These are phyloP conservation scores for Oreochromis aureus DNA, from an alignment of 2,113 vertebrate genomes.

Conservation along the genomic window DNA sequence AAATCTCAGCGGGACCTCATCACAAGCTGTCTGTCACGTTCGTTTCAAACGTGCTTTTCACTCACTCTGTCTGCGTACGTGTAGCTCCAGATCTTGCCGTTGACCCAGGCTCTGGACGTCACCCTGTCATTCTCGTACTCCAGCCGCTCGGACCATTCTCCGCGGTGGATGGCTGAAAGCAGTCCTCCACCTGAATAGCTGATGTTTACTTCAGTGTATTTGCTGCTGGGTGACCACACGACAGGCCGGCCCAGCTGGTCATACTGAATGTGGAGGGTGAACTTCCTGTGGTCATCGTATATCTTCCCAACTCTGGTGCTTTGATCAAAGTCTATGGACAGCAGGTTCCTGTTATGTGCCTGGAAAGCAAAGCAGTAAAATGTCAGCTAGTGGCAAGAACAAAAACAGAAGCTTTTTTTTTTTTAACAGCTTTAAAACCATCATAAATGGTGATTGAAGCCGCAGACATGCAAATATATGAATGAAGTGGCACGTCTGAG, in stretches of 20 bases:
- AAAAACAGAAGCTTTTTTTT: neutral
- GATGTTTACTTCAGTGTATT: conserved; percentile 96
- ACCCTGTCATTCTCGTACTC: conserved; percentile 94
- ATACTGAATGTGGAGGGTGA: conserved; percentile 93
- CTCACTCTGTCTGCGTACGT: conserved; percentile 93
- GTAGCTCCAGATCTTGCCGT: conserved; percentile 99
- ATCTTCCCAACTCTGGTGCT: conserved; percentile 92
- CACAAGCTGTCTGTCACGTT: neutral
- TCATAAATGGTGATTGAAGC: conserved; percentile 3
- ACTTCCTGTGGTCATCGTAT: conserved; percentile 97
- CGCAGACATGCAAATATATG: neutral
- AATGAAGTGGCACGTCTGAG: conserved; percentile 12
- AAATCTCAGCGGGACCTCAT: neutral
- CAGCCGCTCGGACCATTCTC: conserved; percentile 91
- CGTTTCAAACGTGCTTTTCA: neutral
- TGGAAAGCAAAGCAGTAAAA: conserved; percentile 40
- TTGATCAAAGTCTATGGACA: conserved; percentile 97
- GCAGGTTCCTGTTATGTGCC: conserved; percentile 97
- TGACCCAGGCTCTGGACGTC: conserved; percentile 91
- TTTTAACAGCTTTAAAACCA: conserved; percentile 4
- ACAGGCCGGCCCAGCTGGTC: conserved; percentile 86
- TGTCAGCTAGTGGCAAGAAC: neutral
- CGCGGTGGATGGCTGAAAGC: conserved; percentile 88
- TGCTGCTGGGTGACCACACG: conserved; percentile 93
- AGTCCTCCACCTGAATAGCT: conserved; percentile 86